phyloP scores from a whole-genome alignment of 1,140 invertebrate species.

The Saxidomus purpurata region DNA sequence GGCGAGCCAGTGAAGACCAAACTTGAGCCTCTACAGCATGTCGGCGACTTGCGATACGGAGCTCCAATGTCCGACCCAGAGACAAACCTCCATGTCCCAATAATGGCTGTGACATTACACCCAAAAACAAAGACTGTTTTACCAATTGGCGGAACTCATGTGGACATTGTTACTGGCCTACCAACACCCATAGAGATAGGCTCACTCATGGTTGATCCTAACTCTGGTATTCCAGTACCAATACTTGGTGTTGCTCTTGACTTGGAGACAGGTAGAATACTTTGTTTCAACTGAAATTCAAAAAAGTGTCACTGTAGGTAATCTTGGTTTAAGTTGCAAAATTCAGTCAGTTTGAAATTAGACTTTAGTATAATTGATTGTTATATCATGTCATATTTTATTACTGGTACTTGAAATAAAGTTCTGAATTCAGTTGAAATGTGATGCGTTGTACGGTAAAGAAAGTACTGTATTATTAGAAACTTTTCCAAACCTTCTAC shows the following conservation, averaged over 20 bases:
- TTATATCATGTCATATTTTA: too few relatives aligned
- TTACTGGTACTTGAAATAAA: too few relatives aligned
- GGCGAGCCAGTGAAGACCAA: slow-evolving; percentile 78
- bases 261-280: slow-evolving; percentile 77
- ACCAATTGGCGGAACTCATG: slow-evolving; percentile 82
- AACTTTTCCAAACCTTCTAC: too few relatives aligned
- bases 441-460: too few relatives aligned
- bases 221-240: slow-evolving; percentile 80
- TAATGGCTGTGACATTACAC: slow-evolving; percentile 84
- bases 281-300: too few relatives aligned
- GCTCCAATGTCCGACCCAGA: slow-evolving; percentile 81
- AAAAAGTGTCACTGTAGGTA: too few relatives aligned
- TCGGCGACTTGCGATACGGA: slow-evolving; percentile 79
- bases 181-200: slow-evolving; percentile 83
- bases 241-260: slow-evolving; percentile 82
- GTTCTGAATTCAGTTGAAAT: too few relatives aligned
- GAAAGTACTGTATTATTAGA: too few relatives aligned
- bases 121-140: slow-evolving; percentile 81
- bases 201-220: slow-evolving; percentile 83
- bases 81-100: slow-evolving; percentile 83
- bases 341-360: too few relatives aligned
- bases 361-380: too few relatives aligned
- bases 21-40: slow-evolving; percentile 78
- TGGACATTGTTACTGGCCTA: slow-evolving; percentile 82
- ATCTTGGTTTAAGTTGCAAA: too few relatives aligned